Evolutionary conservation across 53 echinoderm and acorn worm genomes (phyloP).

Genomic region (Crossaster papposus): DNA sequence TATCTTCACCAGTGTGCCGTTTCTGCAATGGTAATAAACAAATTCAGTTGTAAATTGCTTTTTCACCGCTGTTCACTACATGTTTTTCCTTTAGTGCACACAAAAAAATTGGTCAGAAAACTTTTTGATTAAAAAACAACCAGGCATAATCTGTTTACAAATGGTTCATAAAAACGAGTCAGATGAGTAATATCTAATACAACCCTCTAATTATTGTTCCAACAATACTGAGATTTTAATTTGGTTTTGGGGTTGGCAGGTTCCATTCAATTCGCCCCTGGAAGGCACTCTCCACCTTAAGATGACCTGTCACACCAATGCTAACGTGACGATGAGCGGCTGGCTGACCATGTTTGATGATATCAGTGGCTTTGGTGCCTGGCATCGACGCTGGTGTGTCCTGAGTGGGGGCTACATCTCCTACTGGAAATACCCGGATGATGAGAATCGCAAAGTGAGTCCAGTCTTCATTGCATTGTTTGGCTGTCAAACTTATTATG

Average conservation of each 20-base stretch:
- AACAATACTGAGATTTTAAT: not conserved
- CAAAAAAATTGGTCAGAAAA: too few relatives aligned
- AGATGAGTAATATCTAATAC: too few relatives aligned
- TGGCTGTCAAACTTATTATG: not conserved
- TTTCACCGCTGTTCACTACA: too few relatives aligned
- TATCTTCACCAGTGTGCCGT: too few relatives aligned
- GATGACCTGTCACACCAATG: conserved; percentile 85
- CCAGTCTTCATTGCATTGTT: not conserved
- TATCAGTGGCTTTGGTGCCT: conserved; percentile 93
- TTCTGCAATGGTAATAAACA: too few relatives aligned
- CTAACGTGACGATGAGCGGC: conserved; percentile 75
- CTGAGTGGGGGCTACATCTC: conserved; percentile 87
- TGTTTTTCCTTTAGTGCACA: too few relatives aligned
- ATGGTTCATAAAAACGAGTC: too few relatives aligned
- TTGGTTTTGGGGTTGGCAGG: conserved; percentile 60
- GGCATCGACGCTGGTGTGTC: conserved; percentile 98
- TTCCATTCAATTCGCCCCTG: conserved; percentile 87
- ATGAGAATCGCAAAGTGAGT: conserved; percentile 90
- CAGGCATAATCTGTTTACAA: too few relatives aligned
- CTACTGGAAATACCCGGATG: conserved; percentile 97
- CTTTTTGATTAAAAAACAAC: too few relatives aligned
- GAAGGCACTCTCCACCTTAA: conserved; percentile 92
- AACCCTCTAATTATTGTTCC: too few relatives aligned
- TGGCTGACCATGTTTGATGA: conserved; percentile 99
- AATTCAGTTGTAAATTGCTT: too few relatives aligned